Evolutionary conservation across 2,888 invertebrate species (phyloP), one percentile per base, ranked within the genome.

Genomic region (Chrysodeixis includens): DNA sequence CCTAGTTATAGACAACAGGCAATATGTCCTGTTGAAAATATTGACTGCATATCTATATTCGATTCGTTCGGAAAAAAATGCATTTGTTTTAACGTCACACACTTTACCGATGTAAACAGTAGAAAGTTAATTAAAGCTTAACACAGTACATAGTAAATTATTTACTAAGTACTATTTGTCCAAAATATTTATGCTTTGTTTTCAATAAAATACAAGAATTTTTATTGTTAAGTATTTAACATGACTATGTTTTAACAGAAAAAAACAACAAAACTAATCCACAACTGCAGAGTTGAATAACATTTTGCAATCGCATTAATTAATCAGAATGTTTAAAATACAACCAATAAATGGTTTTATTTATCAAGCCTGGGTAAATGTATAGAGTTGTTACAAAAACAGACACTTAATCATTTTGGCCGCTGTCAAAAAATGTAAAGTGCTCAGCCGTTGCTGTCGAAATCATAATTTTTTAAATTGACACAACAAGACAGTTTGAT

Each of bases 401-500:
- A 18, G 18, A 49, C 10, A 49, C 18, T 49, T 49, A 49, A 49
- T 49, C 46, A 49, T 49, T 49, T 49, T 18, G 46, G 46, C 10
- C 46, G 20, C 46, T 49, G 46, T 49, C 46, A 49, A 20, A 49
- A 49, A 49, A 49, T 49, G 46, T 20, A 49, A 49, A 49, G 46
- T 49, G 46, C 46, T 20, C 46, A 49, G 46, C 20, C 18, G 18
- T 49, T 20, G 1, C 46, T 20, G 46, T 20, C 46, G 46, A 49
- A 49, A 49, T 49, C 46, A 49, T 49, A 49, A 49, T 49, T 49
- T 49, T 35, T 49, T 10, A 49, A 49, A 49, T 49, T 49, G 46
- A 49, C 46, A 49, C 46, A 49, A 20, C 46, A 18, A 49, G 46
- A 49, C 46, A 49, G 10, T 20, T 49, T 49, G 46, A 49, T 49